These are phyloP conservation scores for Hepsetus odoe DNA, from an alignment of 2,113 vertebrate species.

Conservation along the genomic window DNA sequence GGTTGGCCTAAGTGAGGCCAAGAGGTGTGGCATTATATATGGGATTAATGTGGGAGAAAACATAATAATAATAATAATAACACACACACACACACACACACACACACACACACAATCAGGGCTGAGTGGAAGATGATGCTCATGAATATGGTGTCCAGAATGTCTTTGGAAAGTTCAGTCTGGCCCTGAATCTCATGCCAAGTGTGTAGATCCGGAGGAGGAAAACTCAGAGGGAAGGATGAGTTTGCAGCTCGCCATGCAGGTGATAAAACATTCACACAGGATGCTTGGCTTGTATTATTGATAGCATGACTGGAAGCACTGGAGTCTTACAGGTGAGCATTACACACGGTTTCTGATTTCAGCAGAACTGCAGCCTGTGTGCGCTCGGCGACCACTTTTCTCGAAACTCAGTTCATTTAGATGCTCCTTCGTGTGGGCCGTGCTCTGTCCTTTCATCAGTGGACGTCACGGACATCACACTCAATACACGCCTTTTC, in stretches of 20 bases:
- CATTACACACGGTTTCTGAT: neutral
- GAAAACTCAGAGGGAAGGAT: neutral
- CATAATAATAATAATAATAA: no score
- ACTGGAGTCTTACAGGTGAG: neutral
- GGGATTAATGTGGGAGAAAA: no score
- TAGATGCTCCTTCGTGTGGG: no score
- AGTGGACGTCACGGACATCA: no score
- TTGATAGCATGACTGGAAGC: neutral
- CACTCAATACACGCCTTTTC: no score
- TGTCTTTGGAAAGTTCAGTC: neutral
- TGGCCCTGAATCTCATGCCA: neutral
- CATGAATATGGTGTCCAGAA: neutral
- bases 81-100: slow-evolving; percentile 5
- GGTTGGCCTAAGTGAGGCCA: no score
- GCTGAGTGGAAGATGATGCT: neutral
- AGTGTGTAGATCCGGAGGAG: neutral
- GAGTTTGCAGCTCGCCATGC: neutral
- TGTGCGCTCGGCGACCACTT: neutral
- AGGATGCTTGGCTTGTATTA: neutral
- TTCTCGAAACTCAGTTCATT: no score
- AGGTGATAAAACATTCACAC: slow-evolving; percentile 11
- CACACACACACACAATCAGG: neutral
- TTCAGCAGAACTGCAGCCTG: neutral
- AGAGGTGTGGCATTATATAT: no score
- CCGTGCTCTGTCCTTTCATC: no score